phyloP scores from a whole-genome alignment of 2,797 vertebrate genomes.

The Diceros bicornis region DNA sequence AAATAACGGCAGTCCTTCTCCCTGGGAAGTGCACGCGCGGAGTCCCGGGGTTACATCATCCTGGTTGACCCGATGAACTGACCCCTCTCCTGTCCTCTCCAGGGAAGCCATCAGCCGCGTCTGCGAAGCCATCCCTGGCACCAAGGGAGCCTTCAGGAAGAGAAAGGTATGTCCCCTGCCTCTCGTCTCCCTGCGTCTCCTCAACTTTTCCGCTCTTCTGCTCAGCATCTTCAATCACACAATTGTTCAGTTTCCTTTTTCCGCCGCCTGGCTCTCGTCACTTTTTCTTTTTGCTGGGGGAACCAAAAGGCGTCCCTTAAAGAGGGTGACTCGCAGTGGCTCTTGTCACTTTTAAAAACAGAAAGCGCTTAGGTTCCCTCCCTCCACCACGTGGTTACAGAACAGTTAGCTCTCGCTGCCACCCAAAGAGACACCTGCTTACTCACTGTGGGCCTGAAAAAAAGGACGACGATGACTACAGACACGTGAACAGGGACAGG shows the following conservation, averaged over 20 bases:
- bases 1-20: neutral
- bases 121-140: conserved; percentile 96
- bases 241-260: neutral
- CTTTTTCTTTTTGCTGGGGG: neutral
- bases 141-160: conserved; percentile 97
- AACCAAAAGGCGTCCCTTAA: neutral
- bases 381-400: neutral
- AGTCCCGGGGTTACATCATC: neutral
- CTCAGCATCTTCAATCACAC: neutral
- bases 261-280: neutral
- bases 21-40: neutral
- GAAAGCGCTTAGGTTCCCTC: neutral
- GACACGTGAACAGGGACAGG: neutral
- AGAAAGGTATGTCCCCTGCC: conserved; percentile 94
- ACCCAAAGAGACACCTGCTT: neutral
- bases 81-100: conserved; percentile 82
- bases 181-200: neutral
- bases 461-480: neutral
- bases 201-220: accelerated
- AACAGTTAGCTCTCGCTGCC: neutral
- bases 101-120: conserved; percentile 99
- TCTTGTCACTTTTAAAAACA: neutral
- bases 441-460: neutral
- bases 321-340: neutral
- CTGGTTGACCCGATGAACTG: neutral